These are phyloP conservation scores for Solea solea DNA, from an alignment of 2,113 vertebrate genomes.

Conservation along the genomic window DNA sequence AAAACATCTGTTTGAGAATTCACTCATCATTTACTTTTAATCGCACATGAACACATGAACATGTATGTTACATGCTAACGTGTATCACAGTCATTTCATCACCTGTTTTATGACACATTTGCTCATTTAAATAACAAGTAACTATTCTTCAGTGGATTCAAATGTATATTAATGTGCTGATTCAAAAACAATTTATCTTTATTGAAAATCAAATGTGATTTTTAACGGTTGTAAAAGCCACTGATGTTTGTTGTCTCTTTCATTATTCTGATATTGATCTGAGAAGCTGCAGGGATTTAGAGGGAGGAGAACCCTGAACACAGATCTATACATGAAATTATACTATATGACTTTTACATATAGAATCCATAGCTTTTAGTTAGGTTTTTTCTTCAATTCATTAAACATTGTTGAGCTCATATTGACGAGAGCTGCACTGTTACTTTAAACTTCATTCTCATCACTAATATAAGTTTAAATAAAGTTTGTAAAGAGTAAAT, in stretches of 20 bases:
- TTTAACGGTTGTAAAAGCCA: slow-evolving; percentile 11
- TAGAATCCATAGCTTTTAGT: neutral
- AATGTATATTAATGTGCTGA: slow-evolving; percentile 16
- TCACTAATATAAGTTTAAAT: neutral
- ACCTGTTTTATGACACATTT: neutral
- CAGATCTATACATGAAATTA: neutral
- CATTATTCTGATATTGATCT: slow-evolving; percentile 59
- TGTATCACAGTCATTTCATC: too few relatives aligned
- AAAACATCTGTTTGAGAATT: slow-evolving; percentile 48
- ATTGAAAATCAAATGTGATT: slow-evolving; percentile 24
- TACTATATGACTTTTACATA: neutral
- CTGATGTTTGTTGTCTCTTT: slow-evolving; percentile 19
- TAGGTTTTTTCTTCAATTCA: neutral
- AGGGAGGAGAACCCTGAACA: slow-evolving; percentile 11
- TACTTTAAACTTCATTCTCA: neutral
- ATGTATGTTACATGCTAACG: neutral
- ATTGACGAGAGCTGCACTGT: neutral
- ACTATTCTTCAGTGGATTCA: neutral
- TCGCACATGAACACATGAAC: neutral
- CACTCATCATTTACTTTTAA: slow-evolving; percentile 32
- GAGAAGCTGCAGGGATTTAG: slow-evolving; percentile 19
- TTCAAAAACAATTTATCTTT: slow-evolving; percentile 12
- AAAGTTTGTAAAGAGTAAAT: neutral
- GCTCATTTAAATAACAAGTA: neutral
- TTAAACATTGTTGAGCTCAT: neutral